Percentiles rank a stretch among this genome's conserved stretches.
Conservation (phyloP, 2,113 vertebrate species). For the Psephotus haematonotus region DNA sequence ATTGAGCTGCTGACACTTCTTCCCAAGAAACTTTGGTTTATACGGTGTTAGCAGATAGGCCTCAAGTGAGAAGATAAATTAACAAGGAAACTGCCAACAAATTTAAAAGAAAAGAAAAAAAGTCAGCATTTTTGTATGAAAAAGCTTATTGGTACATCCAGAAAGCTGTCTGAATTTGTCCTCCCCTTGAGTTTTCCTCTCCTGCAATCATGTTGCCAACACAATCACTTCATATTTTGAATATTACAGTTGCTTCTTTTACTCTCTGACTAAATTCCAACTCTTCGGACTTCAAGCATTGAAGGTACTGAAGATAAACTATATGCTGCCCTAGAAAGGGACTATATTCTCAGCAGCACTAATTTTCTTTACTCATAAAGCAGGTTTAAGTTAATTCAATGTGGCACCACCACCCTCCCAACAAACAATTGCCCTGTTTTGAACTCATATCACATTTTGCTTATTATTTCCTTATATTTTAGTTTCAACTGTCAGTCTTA, state of each 20-base stretch:
- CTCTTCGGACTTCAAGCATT: neutral
- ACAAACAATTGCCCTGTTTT: neutral
- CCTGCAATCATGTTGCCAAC: neutral
- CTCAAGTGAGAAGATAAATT: neutral
- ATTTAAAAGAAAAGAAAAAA: neutral
- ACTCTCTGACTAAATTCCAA: neutral
- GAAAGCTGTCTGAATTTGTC: neutral
- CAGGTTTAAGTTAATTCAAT: neutral
- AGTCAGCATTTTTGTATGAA: neutral
- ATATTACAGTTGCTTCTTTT: neutral
- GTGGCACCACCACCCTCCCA: neutral
- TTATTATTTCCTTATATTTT: neutral
- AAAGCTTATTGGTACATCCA: neutral
- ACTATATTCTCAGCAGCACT: neutral
- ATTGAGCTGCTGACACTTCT: neutral
- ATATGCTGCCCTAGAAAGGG: neutral
- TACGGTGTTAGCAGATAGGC: neutral
- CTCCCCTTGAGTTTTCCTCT: neutral
- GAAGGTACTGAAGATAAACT: neutral
- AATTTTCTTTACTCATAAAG: neutral
- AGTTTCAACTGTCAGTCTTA: neutral
- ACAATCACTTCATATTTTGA: neutral
- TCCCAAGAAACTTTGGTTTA: neutral
- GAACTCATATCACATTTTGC: neutral
- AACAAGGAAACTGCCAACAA: neutral